Conservation (phyloP, 1,140 invertebrate species). For the Dufourea novaeangliae region DNA sequence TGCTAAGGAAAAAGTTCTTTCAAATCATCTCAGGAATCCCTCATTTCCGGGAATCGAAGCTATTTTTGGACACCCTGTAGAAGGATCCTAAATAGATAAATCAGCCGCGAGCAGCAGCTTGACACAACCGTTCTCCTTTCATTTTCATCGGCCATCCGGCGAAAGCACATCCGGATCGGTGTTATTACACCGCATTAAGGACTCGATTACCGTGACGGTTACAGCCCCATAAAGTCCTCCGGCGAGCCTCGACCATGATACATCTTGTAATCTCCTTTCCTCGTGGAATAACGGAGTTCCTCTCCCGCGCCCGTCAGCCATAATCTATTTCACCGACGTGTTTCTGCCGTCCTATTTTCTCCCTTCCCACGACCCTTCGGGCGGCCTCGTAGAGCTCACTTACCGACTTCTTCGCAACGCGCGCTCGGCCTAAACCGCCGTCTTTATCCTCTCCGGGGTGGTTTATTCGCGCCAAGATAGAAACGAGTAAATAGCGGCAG, state of each 20-base stretch:
- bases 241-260: slow-evolving; percentile 43
- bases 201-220: slow-evolving; percentile 37
- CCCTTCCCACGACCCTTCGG: neutral
- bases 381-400: slow-evolving; percentile 6
- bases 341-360: slow-evolving; percentile 24
- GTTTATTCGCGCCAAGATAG: slow-evolving; percentile 28
- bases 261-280: slow-evolving; percentile 58
- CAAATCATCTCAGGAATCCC: no score
- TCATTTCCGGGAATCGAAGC: no score
- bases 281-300: slow-evolving; percentile 30
- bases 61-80: no score
- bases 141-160: no score
- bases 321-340: slow-evolving; percentile 49
- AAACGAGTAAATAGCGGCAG: slow-evolving; percentile 18
- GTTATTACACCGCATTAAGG: slow-evolving; percentile 48
- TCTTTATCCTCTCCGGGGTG: slow-evolving; percentile 35
- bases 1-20: no score
- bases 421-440: slow-evolving; percentile 10
- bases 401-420: slow-evolving; percentile 6
- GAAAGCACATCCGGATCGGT: neutral
- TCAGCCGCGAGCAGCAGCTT: neutral
- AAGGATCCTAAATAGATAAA: neutral
- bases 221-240: slow-evolving; percentile 31
- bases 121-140: neutral
- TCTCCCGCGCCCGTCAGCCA: slow-evolving; percentile 14